Evolutionary conservation across 2,888 invertebrate species (phyloP).

Genomic region (Standfussiana lucernea): DNA sequence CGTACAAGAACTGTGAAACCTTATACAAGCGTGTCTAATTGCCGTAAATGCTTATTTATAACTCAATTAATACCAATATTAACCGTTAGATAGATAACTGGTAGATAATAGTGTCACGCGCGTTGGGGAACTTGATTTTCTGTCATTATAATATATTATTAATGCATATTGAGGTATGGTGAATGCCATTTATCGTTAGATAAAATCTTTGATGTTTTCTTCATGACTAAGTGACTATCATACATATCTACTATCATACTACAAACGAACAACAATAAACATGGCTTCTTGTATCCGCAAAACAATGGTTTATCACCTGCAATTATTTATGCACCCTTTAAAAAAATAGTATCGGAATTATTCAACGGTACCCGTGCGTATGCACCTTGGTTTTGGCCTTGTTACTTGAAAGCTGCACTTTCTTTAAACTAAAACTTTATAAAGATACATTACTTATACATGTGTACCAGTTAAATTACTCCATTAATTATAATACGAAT

Average conservation of each 20-base stretch:
- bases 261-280: too few species aligned
- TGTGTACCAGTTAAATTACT: neutral
- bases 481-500: neutral
- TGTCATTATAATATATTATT: conserved; percentile 46
- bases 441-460: neutral
- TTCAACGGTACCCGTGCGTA: conserved; percentile 32
- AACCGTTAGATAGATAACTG: conserved; percentile 53
- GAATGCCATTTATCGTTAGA: conserved; percentile 35
- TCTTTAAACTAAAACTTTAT: neutral
- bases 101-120: conserved; percentile 56
- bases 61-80: conserved; percentile 64
- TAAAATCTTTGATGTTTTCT: conserved; percentile 17
- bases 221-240: neutral
- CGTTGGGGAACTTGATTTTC: conserved; percentile 54
- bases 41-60: conserved; percentile 61
- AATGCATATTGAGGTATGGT: conserved; percentile 27
- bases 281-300: neutral
- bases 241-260: too few species aligned
- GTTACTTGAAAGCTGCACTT: conserved; percentile 26
- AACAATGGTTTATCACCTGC: conserved; percentile 39
- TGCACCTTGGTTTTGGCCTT: conserved; percentile 40
- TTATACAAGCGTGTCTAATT: conserved; percentile 60
- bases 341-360: conserved; percentile 35
- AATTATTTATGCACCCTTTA: conserved; percentile 52
- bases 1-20: conserved; percentile 45